Evolutionary conservation across 23 tunicate species (phyloP).

Genomic region (Trididemnum clinides): DNA sequence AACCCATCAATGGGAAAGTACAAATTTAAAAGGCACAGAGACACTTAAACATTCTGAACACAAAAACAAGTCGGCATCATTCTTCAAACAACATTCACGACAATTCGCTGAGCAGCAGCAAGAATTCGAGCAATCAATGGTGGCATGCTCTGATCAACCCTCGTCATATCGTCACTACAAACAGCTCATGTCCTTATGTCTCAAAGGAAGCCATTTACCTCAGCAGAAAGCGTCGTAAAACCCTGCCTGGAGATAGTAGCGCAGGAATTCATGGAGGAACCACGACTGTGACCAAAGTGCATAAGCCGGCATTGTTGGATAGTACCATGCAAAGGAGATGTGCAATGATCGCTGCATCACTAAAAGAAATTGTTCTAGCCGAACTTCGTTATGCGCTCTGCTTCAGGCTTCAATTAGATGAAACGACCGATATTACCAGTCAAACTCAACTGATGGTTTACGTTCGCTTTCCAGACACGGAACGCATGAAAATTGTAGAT

Average conservation of each 20-base stretch:
- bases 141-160: conserved; percentile 46
- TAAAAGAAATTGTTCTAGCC: conserved; percentile 33
- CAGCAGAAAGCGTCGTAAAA: conserved; percentile 59
- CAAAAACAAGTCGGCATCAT: conserved; percentile 53
- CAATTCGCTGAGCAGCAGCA: conserved; percentile 53
- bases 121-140: conserved; percentile 23
- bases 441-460: too few species aligned
- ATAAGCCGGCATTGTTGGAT: conserved; percentile 62
- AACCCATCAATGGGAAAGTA: conserved; percentile 41
- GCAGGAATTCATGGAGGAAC: conserved; percentile 49
- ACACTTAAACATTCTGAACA: conserved; percentile 60
- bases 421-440: too few species aligned
- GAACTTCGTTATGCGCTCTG: too few species aligned
- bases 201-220: conserved; percentile 60
- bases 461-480: too few species aligned
- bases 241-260: conserved; percentile 55
- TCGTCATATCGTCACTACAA: conserved; percentile 47
- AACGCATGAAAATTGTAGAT: too few species aligned
- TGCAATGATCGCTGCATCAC: conserved; percentile 20
- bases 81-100: conserved; percentile 52
- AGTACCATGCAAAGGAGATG: conserved; percentile 39
- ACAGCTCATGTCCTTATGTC: conserved; percentile 52
- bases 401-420: too few species aligned
- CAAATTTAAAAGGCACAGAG: conserved; percentile 51
- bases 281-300: conserved; percentile 48